These are phyloP conservation scores for Delphinapterus leucas DNA, from an alignment of 2,113 vertebrate species.

Conservation along the genomic window DNA sequence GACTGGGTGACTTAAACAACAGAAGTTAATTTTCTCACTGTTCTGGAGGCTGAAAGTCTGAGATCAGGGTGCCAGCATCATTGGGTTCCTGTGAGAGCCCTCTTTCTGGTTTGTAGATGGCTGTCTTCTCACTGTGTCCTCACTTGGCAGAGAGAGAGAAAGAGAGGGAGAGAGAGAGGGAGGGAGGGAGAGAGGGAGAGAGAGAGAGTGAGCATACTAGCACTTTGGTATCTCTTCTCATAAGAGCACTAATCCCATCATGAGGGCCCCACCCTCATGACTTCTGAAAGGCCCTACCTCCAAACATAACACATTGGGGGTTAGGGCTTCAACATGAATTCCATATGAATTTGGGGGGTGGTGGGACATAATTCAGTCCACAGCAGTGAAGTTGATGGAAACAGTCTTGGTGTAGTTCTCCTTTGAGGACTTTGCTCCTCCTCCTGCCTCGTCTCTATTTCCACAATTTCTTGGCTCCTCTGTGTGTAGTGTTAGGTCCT, in stretches of 20 bases:
- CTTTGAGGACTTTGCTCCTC: background rate
- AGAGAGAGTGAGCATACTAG: no score
- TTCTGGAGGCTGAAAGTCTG: background rate
- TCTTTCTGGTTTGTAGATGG: background rate
- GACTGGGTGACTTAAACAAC: background rate
- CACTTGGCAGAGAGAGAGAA: fast-evolving
- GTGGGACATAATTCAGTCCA: background rate
- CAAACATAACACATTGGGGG: background rate
- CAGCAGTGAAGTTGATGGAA: background rate
- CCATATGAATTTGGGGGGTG: background rate
- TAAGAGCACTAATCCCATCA: background rate
- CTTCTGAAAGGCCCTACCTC: background rate
- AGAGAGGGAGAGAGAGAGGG: background rate
- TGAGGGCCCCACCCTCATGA: background rate
- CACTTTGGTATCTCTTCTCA: background rate
- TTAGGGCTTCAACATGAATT: background rate
- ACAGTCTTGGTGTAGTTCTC: background rate
- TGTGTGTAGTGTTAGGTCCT: background rate
- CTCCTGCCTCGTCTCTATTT: background rate
- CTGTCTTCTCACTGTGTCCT: background rate
- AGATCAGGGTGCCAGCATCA: background rate
- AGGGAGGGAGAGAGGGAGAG: no score
- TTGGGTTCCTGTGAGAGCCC: background rate
- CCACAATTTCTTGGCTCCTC: background rate
- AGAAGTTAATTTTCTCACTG: background rate